Conservation (phyloP, 2,797 vertebrate genomes). For the Clarias platycephalus region DNA sequence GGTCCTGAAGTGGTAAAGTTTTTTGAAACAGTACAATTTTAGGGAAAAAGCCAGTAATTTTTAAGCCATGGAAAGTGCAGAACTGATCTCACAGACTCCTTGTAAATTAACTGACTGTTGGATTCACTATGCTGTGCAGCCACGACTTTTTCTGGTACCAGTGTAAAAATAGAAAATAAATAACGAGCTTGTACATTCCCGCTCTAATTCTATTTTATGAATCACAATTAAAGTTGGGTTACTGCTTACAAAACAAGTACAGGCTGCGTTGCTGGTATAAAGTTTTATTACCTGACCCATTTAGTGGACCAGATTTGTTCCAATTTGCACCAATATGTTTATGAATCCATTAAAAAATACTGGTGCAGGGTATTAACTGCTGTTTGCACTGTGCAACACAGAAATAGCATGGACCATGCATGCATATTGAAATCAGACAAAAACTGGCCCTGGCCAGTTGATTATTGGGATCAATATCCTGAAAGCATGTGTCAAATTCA, state of each 20-base stretch:
- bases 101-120: constrained; percentile 65
- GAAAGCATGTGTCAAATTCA: constrained; percentile 42
- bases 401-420: neutral
- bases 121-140: constrained; percentile 53
- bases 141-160: constrained; percentile 54
- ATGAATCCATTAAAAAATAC: constrained; percentile 27
- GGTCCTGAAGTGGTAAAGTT: constrained; percentile 62
- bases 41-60: constrained; percentile 64
- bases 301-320: neutral
- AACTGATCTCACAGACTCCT: constrained; percentile 68
- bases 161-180: constrained; percentile 63
- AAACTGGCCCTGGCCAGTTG: constrained; percentile 4
- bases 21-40: constrained; percentile 58
- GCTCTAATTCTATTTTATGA: constrained; percentile 17
- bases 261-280: neutral
- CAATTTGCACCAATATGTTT: constrained; percentile 9
- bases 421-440: constrained; percentile 31
- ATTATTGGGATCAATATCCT: constrained; percentile 43
- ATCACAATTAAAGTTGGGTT: constrained; percentile 29
- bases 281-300: constrained; percentile 9
- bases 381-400: constrained; percentile 22
- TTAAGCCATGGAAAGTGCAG: constrained; percentile 61
- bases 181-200: constrained; percentile 42
- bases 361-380: constrained; percentile 17
- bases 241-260: constrained; percentile 13